Base-by-base conservation (phyloP, 2,888 invertebrate genomes). In the Diabrotica balteata region DNA sequence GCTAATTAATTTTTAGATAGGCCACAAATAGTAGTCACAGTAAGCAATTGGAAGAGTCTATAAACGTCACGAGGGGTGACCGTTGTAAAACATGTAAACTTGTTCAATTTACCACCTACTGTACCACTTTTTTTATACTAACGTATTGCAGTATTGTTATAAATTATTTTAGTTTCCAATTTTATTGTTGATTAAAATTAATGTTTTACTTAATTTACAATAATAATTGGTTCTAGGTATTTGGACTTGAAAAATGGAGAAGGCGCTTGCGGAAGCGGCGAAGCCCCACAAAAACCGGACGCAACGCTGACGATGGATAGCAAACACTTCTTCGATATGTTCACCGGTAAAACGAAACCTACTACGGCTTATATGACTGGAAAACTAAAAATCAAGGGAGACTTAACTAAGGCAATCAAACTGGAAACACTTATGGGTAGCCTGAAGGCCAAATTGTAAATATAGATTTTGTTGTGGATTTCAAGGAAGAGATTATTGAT, bases 351-450 rank as follows among this genome's bases (percentile, higher is more conserved):
- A 85, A 80, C 97, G 75, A 97, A 96, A 80, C 93, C 98, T 3
- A 91, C 97, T 0, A 90, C 91, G 2, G 98, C 98, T 0, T 97
- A 96, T 84, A 97, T 98, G 96, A 92, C 92, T 81, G 98, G 98
- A 61, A 97, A 97, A 84, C 85, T 98, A 76, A 97, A 97, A 86
- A 94, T 98, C 75, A 88, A 88, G 72, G 98, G 98, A 0, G 95
- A 97, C 81, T 86, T 98, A 78, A 93, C 93, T 77, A 94, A 96
- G 81, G 98, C 98, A 0, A 93, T 98, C 90, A 97, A 97, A 82
- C 86, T 98, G 68, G 97, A 98, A 81, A 94, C 93, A 81, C 87
- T 97, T 72, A 93, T 97, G 93, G 87, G 62, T n/a, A 89, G 90
- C 45, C 86, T 95, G n/a, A 93, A 93, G 79, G 63, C 70, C 50